Conservation (phyloP, 2,113 vertebrate genomes). For the Platysternon megacephalum region DNA sequence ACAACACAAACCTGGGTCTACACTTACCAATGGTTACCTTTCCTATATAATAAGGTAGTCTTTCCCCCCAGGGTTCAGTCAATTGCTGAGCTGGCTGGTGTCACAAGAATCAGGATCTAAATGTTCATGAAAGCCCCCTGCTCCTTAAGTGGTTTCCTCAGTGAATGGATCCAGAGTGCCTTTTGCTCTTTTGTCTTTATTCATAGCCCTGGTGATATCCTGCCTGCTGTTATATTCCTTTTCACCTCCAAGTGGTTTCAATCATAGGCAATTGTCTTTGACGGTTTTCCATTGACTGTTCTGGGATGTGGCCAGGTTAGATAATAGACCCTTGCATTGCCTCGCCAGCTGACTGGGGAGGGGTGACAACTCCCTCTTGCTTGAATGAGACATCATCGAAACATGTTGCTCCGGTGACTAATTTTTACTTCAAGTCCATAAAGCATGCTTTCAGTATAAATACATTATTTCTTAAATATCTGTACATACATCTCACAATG, state of each 20-base stretch:
- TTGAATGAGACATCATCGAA: background rate
- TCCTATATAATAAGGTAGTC: background rate
- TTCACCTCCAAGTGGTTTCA: background rate
- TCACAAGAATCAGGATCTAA: background rate
- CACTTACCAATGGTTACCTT: background rate
- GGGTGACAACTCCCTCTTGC: background rate
- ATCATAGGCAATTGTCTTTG: background rate
- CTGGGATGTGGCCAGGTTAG: background rate
- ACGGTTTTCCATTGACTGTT: background rate
- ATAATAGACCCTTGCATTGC: background rate
- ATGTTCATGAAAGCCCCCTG: background rate
- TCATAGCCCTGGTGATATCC: background rate
- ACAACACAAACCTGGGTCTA: background rate
- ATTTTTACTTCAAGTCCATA: background rate
- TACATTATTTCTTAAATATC: background rate
- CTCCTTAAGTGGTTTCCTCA: background rate
- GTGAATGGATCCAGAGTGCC: background rate
- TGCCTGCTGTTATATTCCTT: background rate
- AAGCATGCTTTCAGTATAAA: background rate
- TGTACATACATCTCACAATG: background rate
- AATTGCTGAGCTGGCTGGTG: background rate
- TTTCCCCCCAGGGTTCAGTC: background rate
- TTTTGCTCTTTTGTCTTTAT: background rate
- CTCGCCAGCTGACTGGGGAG: background rate
- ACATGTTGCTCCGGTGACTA: background rate